Evolutionary conservation across 1,140 invertebrate species (phyloP), one percentile per base, ranked within the genome.

Genomic region (Forficula auricularia): DNA sequence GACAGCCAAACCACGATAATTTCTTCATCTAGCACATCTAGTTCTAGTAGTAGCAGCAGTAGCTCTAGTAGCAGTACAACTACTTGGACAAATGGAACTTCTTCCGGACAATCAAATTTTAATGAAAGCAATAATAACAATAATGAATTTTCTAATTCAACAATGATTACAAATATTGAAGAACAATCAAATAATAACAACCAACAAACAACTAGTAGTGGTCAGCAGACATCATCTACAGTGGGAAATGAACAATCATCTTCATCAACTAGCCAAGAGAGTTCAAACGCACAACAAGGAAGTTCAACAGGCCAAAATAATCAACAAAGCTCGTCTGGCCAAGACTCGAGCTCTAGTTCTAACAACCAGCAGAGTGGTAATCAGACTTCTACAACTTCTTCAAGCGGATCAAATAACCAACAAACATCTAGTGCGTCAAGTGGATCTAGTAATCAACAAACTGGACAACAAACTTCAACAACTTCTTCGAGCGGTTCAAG

Each of bases 91-190:
- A 27, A 27, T 27, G 22, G 22, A 27, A 27, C 22, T 27, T 6
- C 22, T 27, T 6, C 4, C 19, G 37, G 31, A 18, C 42, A 44
- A 40, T 41, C 42, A 37, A 46, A 34, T 20, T 37, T 22, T 30
- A 16, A n/a, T 10, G 19, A 3, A n/a, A 27, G 15, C 10, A 41
- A 19, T n/a, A 47, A 40, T 45, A 51, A 31, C 10, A 47, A 40
- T 45, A 51, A 31, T 27, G 22, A 27, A 27, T 27, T 27, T 27
- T 44, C 42, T 19, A 36, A 43, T 22, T 38, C 47, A 36, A 46
- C 48, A 30, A 13, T 39, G 33, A 22, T 13, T 27, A 32, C 16
- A 41, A 50, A 34, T 42, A 48, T 30, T 15, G 45, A 36, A 40
- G 40, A 10, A 31, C 18, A 22, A 40, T 2, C 38, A 13, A 12